Evolutionary conservation across 2,888 invertebrate genomes (phyloP).

Genomic region (Amaurobius ferox): DNA sequence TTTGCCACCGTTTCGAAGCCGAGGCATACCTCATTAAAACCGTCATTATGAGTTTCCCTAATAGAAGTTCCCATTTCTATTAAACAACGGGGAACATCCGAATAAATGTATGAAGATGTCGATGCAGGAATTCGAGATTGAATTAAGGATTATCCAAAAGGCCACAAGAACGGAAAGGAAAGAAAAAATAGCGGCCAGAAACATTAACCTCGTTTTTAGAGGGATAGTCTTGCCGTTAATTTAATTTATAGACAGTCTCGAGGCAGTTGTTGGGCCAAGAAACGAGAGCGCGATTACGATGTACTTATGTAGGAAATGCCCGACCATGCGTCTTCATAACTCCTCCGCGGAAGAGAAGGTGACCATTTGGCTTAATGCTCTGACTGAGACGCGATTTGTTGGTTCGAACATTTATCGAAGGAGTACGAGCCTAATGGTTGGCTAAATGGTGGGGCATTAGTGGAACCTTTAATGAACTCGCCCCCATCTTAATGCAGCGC

Average conservation of each 20-base stretch:
- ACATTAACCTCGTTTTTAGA: conserved; percentile 2
- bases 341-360: conserved; percentile 34
- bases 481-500: neutral
- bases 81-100: no score
- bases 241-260: conserved; percentile 56
- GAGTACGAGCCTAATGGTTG: neutral
- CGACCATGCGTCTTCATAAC: conserved; percentile 60
- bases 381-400: conserved; percentile 63
- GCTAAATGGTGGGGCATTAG: neutral
- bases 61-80: no score
- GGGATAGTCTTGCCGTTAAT: conserved; percentile 23
- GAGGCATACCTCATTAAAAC: no score
- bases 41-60: no score
- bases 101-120: no score
- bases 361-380: conserved; percentile 68
- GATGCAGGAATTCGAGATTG: no score
- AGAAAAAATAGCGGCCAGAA: neutral
- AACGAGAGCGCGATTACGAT: conserved; percentile 56
- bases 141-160: no score
- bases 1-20: no score
- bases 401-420: conserved; percentile 51
- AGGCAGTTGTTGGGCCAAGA: conserved; percentile 26
- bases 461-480: neutral
- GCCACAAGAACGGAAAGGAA: no score
- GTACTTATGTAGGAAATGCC: conserved; percentile 51